Base-by-base conservation (phyloP, 2,797 vertebrate genomes). In the Carduelis carduelis region DNA sequence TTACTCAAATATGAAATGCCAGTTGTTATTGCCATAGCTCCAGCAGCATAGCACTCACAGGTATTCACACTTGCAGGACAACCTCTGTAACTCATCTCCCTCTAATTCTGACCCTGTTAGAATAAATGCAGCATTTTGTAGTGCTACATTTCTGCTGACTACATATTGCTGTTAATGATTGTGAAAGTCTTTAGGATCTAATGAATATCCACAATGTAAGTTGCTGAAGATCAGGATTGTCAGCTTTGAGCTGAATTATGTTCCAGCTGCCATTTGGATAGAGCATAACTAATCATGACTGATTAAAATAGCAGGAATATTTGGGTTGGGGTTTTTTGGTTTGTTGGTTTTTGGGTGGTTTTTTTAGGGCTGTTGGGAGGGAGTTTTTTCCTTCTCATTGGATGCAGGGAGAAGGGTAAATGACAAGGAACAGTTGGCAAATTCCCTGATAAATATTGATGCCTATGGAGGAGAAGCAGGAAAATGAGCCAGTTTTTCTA, bases 361-460 rank as follows among this genome's bases (percentile, higher is more conserved):
- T 49, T 22, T 41, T 93, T 61, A 60, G 43, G 26, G n/a, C 19
- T 72, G 28, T 78, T 87, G 41, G 22, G 21, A 86, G n/a, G 34
- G 22, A 6, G 1, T 49, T 74, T 89, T 83, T 72, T 41, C 59
- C 16, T 90, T 14, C 35, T 71, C 47, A 22, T 23, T 90, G 74
- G 39, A 59, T 93, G 43, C 59, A 90, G 28, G 47, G 50, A 93
- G 65, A 82, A 78, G 35, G 75, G 76, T 94, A 95, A 94, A 94
- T 90, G 94, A 88, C 87, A 96, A 83, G 89, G 93, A 93, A 93
- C 92, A 90, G 88, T 78, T 97, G 90, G 88, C 93, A 84, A 93
- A 90, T 94, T 95, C 88, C 90, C 90, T 91, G 91, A 88, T 95
- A 94, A 96, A 96, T 95, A 95, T 94, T 95, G 92, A 95, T 94